Base-by-base conservation (phyloP, 2,113 vertebrate species). In the Microcebus griseorufus region DNA sequence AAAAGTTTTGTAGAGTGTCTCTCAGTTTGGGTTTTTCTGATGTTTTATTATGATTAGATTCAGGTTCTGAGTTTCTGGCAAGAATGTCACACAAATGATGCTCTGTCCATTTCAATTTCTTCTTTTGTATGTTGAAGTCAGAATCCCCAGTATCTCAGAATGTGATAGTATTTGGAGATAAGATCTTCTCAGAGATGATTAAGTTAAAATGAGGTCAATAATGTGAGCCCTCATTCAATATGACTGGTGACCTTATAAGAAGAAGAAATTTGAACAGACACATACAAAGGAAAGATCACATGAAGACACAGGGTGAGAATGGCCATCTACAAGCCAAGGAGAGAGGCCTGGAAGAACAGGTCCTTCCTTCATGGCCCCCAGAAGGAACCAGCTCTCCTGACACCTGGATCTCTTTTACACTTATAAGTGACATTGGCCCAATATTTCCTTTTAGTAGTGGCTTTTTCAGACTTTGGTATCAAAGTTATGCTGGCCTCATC, bases 391-490 rank as follows among this genome's bases (percentile, higher is more conserved):
- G 29, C 25, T 6, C 5, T 82, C 37, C 34, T 27, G n/a, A 64
- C 11, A 75, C 17, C 14, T 58, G 27, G 34, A 70, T 64, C 32
- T 75, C 12, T 60, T 87, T 76, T 87, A 81, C 27, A 67, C 69
- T 86, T 93, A 32, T 48, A 76, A 39, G 67, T 81, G 20, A 73
- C 60, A 51, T 58, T 76, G 42, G 45, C 25, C 75, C 64, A 7
- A 80, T 51, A 81, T 93, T 69, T 76, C 20, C 58, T 55, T 86
- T 65, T 82, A 22, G 20, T 51, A 94, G 85, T 39, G 39, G 20
- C 14, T 42, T 96, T 94, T 90, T 83, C 95, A 87, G 76, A 81
- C 64, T 86, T 89, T 75, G 76, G 58, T 48, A 48, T 89, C 8
- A 60, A 22, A 42, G 14, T 67, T 62, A 73, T 86, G 22, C 10